Conservation (phyloP, 2,797 vertebrate species). For the Danio choprae region DNA sequence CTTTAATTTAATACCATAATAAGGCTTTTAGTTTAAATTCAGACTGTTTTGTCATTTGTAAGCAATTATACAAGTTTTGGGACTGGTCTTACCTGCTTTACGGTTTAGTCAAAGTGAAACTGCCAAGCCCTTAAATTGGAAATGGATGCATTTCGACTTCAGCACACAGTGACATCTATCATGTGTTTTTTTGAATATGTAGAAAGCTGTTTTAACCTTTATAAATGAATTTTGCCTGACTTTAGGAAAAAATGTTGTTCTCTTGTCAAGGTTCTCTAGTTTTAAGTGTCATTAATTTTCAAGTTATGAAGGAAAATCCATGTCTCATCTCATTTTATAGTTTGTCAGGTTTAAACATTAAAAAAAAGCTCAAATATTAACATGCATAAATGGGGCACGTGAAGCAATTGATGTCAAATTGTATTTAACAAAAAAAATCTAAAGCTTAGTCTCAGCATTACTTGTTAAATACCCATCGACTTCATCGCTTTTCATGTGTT, state of each 20-base stretch:
- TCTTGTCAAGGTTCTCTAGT: background rate
- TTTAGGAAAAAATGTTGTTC: background rate
- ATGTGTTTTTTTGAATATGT: background rate
- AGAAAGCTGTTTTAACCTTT: background rate
- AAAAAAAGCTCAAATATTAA: background rate
- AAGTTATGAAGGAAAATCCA: background rate
- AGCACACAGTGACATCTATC: background rate
- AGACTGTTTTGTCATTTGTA: background rate
- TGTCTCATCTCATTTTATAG: background rate
- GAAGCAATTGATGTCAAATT: background rate
- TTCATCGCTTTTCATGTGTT: background rate
- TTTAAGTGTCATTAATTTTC: background rate
- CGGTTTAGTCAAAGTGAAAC: slow-evolving; percentile 2
- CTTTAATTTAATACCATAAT: background rate
- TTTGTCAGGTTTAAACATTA: background rate
- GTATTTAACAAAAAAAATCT: background rate
- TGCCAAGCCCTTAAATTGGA: background rate
- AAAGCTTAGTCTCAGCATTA: background rate
- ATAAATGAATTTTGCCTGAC: background rate
- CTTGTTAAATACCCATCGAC: background rate
- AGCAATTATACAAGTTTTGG: background rate
- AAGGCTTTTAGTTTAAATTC: background rate
- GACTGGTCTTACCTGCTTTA: slow-evolving; percentile 21
- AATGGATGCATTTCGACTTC: background rate
- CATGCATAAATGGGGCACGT: background rate